phyloP scores from a whole-genome alignment of 2,888 invertebrate genomes.

The Stomorhina lunata region DNA sequence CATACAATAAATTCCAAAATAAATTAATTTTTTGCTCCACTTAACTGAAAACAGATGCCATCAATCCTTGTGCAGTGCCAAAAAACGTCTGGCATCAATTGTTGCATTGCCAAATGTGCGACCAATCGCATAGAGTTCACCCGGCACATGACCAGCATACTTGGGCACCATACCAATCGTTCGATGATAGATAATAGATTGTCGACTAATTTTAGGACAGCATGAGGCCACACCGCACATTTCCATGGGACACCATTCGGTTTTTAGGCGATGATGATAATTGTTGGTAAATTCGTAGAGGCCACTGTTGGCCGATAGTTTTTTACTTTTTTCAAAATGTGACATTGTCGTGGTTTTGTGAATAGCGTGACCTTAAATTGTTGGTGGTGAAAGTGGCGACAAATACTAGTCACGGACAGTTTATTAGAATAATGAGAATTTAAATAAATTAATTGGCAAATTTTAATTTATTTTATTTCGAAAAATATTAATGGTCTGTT shows the following conservation, averaged over 20 bases:
- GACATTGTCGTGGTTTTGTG: constrained; percentile 77
- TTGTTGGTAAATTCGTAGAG: constrained; percentile 88
- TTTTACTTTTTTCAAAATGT: constrained; percentile 77
- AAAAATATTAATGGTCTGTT: no score
- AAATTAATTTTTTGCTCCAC: background rate
- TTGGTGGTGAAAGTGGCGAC: background rate
- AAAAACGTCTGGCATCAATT: constrained; percentile 87
- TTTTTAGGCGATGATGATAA: constrained; percentile 86
- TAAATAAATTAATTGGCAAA: background rate
- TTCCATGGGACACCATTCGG: constrained; percentile 86
- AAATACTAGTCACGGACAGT: background rate
- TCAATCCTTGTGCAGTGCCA: constrained; percentile 80
- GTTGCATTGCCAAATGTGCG: constrained; percentile 88
- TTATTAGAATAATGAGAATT: background rate
- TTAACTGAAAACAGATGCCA: background rate
- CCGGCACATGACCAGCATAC: constrained; percentile 90
- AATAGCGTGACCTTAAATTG: constrained; percentile 73
- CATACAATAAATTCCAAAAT: background rate
- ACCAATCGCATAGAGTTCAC: constrained; percentile 86
- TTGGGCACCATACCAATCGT: constrained; percentile 88
- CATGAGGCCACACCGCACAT: constrained; percentile 72
- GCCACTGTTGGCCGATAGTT: constrained; percentile 85
- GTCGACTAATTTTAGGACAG: constrained; percentile 69
- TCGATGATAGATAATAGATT: constrained; percentile 85
- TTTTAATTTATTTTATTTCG: no score